Evolutionary conservation across 2,888 invertebrate genomes (phyloP), one percentile per base, ranked within the genome.

Genomic region (Limnephilus auricula): DNA sequence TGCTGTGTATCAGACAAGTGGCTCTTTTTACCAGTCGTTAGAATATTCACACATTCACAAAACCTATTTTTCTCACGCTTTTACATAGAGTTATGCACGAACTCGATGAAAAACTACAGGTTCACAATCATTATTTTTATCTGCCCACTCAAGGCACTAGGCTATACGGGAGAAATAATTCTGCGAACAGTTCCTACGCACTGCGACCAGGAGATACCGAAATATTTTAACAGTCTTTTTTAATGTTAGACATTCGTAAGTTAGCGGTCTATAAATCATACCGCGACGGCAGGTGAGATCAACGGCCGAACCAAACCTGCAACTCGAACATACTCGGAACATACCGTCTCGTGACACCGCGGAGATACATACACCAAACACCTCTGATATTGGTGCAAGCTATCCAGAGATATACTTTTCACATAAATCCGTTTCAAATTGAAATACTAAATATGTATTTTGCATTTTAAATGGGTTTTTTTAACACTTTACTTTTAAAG

Each of bases 281-380:
- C 34, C 84, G 82, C 34, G 82, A 18, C 32, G 34, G 84, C 13
- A n/a, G 84, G 40, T 40, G 45, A 85, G 84, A 85, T 34, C 84
- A 85, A 85, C 84, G 84, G 40, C 84, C 84, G 84, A 30, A 85
- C 84, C 30, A 85, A 85, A 85, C 84, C 84, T 30, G 84, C 84
- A 15, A 13, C 37, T 12, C 31, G 30, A n/a, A n/a, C n/a, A n/a
- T n/a, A n/a, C 80, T 80, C n/a, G 65, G 65, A 65, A 25, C 65
- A 25, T n/a, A 9, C 65, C 65, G 65, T 65, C 65, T 25, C n/a
- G 25, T 65, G 65, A 65, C 65, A 65, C 65, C 25, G 65, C n/a
- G 65, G 65, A 9, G 25, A n/a, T 65, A 25, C 65, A 65, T 45
- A 45, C 15, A 13, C 45, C 45, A 45, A 45, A n/a, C 50, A 50